Percentiles rank a stretch among this genome's conserved stretches.
Conservation (phyloP, 2,113 vertebrate genomes). For the Calidris pygmaea region DNA sequence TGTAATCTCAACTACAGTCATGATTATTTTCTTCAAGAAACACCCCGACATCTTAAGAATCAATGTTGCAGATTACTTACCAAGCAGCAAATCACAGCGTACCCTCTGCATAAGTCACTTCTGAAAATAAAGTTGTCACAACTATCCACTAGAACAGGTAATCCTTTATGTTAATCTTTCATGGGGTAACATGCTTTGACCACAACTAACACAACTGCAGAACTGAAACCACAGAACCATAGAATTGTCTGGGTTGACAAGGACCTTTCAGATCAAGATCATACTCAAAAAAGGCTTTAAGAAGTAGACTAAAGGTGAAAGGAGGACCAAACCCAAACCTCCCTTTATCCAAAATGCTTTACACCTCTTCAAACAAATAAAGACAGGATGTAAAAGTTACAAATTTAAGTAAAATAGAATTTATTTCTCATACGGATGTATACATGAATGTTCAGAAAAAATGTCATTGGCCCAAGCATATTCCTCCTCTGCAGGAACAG, state of each 20-base stretch:
- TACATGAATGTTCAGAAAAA: background rate
- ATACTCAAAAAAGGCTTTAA: background rate
- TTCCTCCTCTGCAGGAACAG: background rate
- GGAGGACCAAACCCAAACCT: background rate
- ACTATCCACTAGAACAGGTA: background rate
- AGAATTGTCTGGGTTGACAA: too few relatives aligned
- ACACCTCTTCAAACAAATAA: background rate
- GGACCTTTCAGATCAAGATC: background rate
- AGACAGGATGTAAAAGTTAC: background rate
- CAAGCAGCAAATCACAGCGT: background rate
- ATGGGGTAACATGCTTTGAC: background rate
- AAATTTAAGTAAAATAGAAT: background rate
- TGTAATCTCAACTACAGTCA: constrained; percentile 41
- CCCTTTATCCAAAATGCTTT: background rate
- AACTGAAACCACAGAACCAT: background rate
- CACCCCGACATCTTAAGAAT: constrained; percentile 22
- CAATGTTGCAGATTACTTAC: background rate
- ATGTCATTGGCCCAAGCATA: background rate
- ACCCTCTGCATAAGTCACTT: background rate
- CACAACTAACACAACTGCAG: background rate
- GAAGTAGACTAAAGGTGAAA: background rate
- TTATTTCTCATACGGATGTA: background rate
- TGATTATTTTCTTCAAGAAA: constrained; percentile 36
- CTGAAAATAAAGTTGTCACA: background rate
- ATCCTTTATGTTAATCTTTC: background rate